Percentiles rank a stretch among this genome's conserved stretches.
phyloP scores from a whole-genome alignment of 2,113 vertebrate genomes.

The Rhineura floridana region DNA sequence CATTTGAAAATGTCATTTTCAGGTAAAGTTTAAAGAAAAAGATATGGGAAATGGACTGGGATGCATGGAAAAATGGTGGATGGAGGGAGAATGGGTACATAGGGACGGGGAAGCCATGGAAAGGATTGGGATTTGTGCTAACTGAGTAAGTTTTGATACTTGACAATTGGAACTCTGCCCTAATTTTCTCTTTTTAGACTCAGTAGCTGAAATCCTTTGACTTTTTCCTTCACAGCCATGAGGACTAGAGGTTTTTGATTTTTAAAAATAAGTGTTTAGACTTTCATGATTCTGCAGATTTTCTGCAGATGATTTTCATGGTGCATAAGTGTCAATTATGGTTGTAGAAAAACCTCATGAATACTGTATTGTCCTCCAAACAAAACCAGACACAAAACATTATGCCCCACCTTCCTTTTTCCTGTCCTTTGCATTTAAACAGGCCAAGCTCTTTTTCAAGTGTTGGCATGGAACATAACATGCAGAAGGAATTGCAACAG shows the following conservation, averaged over 20 bases:
- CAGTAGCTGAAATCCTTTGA: not conserved
- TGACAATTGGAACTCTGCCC: not conserved
- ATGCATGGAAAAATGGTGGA: not conserved
- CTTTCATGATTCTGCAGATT: not conserved
- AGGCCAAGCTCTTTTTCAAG: not conserved
- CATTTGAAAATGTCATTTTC: not conserved
- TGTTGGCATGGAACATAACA: not conserved
- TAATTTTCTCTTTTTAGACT: not conserved
- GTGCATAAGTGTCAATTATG: not conserved
- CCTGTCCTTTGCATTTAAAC: not conserved
- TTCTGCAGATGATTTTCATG: too few relatives aligned
- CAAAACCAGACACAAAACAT: too few relatives aligned
- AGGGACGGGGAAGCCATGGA: not conserved
- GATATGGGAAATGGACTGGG: not conserved
- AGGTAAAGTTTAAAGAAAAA: not conserved
- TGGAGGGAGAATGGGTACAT: too few relatives aligned
- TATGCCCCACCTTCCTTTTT: not conserved
- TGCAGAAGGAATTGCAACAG: not conserved
- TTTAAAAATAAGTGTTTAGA: not conserved
- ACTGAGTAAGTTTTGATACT: not conserved
- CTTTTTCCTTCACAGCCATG: not conserved
- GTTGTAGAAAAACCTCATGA: not conserved
- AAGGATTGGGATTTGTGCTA: not conserved
- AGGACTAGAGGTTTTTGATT: too few relatives aligned
- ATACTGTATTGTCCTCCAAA: not conserved